A percentile compares a stretch with the other conserved stretches of the same genome.
Evolutionary conservation across 92 coral and sea anemone species (phyloP).

Genomic region (Anthopleura xanthogrammica): DNA sequence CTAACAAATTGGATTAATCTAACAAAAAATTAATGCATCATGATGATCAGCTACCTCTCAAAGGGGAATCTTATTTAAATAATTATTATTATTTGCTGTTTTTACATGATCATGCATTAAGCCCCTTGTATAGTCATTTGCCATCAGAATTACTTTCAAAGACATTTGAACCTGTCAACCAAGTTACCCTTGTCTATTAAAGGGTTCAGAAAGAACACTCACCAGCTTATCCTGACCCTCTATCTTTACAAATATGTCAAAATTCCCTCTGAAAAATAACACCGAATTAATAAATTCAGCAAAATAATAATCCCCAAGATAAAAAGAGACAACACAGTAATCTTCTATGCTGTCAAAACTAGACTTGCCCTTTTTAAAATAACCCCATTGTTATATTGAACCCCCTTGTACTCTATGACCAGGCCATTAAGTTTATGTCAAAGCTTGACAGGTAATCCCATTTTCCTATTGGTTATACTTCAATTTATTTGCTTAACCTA

Average conservation of each 20-base stretch:
- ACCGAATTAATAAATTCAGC: neutral
- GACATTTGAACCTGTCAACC: neutral
- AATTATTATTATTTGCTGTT: too few species aligned
- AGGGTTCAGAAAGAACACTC: slow-evolving; percentile 10
- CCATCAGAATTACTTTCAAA: too few species aligned
- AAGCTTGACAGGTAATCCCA: neutral
- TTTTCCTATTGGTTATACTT: neutral
- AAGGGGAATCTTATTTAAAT: too few species aligned
- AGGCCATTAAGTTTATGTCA: neutral
- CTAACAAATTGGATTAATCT: too few species aligned
- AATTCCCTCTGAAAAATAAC: slow-evolving; percentile 70
- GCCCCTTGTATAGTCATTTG: too few species aligned
- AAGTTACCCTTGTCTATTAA: too few species aligned
- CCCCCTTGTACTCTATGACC: neutral
- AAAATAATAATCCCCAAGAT: neutral
- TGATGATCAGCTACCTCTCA: too few species aligned
- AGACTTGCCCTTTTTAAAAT: neutral
- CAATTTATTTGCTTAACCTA: neutral
- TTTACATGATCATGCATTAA: too few species aligned
- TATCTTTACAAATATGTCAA: slow-evolving; percentile 92
- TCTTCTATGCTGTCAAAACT: neutral
- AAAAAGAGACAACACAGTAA: neutral
- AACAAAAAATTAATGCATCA: too few species aligned
- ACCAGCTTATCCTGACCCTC: slow-evolving; percentile 93
- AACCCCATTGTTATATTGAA: neutral